Conservation (phyloP, 2,888 invertebrate species). For the Acronicta psi region DNA sequence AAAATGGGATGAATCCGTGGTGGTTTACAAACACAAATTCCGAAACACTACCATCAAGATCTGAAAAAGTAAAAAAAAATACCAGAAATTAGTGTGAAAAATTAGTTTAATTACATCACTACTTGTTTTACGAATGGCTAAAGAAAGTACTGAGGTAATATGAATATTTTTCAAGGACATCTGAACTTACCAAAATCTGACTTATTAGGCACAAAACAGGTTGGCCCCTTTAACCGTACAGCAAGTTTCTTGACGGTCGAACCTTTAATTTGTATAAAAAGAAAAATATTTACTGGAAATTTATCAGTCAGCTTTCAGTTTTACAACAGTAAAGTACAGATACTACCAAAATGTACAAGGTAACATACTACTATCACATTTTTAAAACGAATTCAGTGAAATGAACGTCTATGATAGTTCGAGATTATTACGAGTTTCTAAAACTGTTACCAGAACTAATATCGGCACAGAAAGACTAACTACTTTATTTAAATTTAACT, state of each 20-base stretch:
- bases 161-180: constrained; percentile 21
- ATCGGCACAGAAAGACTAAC: too few species aligned
- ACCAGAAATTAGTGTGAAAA: too few species aligned
- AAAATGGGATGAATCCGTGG: too few species aligned
- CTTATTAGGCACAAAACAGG: constrained; percentile 20
- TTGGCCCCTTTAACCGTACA: constrained; percentile 5
- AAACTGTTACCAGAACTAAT: too few species aligned
- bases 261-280: constrained; percentile 43
- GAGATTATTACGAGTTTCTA: too few species aligned
- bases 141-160: constrained; percentile 2
- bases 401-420: too few species aligned
- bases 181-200: constrained; percentile 7
- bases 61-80: too few species aligned
- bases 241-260: constrained; percentile 6
- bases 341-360: constrained; percentile 37
- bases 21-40: too few species aligned
- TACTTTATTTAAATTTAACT: too few species aligned
- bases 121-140: neutral
- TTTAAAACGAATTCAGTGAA: too few species aligned
- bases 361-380: neutral
- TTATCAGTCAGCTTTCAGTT: constrained; percentile 29
- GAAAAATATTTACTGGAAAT: neutral
- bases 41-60: too few species aligned
- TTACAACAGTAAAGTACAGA: constrained; percentile 10
- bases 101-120: neutral